A percentile compares a stretch with the other conserved stretches of the same genome.
phyloP scores from a whole-genome alignment of 2,888 invertebrate genomes.

The Cheilosia impressa region DNA sequence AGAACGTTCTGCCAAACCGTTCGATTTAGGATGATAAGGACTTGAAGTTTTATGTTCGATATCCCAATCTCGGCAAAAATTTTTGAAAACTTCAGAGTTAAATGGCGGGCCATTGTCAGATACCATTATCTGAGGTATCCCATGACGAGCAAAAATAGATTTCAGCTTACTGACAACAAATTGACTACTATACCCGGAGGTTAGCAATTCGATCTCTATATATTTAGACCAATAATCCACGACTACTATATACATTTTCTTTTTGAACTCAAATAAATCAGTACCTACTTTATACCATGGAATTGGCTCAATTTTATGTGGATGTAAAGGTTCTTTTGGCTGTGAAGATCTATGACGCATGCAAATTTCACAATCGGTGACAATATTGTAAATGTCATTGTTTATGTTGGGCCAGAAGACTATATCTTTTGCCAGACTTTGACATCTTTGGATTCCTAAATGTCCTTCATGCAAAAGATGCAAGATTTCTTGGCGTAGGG shows the following conservation, averaged over 20 bases:
- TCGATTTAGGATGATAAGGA: too few relatives aligned
- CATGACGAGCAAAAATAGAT: too few relatives aligned
- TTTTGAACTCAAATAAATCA: constrained; percentile 17
- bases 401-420: constrained; percentile 68
- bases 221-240: too few relatives aligned
- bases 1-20: background rate
- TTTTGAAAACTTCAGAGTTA: too few relatives aligned
- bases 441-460: constrained; percentile 49
- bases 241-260: too few relatives aligned
- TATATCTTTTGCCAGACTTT: constrained; percentile 37
- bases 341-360: constrained; percentile 59
- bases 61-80: too few relatives aligned
- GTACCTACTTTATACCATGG: constrained; percentile 51
- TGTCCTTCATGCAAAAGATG: constrained; percentile 55
- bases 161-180: too few relatives aligned
- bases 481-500: constrained; percentile 34
- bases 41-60: too few relatives aligned
- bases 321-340: constrained; percentile 43
- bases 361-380: constrained; percentile 68
- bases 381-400: constrained; percentile 60
- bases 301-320: constrained; percentile 23
- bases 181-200: too few relatives aligned
- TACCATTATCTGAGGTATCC: too few relatives aligned
- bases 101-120: too few relatives aligned
- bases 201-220: too few relatives aligned